Percentiles rank a stretch among this genome's conserved stretches.
These are phyloP conservation scores for Drosophila cracens DNA, from an alignment of 2,888 invertebrate species.

Conservation along the genomic window DNA sequence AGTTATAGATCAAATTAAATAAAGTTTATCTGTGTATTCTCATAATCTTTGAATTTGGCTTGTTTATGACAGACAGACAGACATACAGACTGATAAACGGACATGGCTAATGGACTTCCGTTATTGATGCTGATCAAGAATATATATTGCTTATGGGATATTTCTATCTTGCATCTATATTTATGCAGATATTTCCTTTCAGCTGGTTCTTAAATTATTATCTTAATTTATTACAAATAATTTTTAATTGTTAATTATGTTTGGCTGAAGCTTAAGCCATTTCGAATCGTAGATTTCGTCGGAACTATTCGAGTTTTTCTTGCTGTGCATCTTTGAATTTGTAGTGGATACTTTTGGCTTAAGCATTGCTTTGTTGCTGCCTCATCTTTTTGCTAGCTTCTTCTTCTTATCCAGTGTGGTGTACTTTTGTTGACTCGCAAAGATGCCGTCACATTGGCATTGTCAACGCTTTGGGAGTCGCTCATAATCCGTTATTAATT, in stretches of 20 bases:
- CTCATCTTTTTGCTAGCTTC: neutral
- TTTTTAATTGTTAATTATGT: neutral
- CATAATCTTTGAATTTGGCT: no score
- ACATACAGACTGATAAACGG: neutral
- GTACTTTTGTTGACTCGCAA: slow-evolving; percentile 47
- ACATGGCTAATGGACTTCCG: neutral
- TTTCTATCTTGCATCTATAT: no score
- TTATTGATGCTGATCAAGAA: neutral
- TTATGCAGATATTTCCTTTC: no score
- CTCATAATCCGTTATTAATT: slow-evolving; percentile 80
- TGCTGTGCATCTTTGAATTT: slow-evolving; percentile 6
- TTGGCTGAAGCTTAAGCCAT: neutral
- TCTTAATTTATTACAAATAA: neutral
- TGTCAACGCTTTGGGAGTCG: slow-evolving; percentile 65
- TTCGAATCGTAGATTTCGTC: neutral
- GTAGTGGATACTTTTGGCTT: slow-evolving; percentile 8
- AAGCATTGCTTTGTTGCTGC: slow-evolving; percentile 10
- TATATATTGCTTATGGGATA: neutral
- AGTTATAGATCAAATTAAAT: neutral
- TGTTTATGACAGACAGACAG: no score
- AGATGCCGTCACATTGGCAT: slow-evolving; percentile 64
- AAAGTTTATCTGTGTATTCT: neutral
- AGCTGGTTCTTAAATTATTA: neutral
- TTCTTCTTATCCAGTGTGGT: neutral
- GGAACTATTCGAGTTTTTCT: neutral